Conservation (phyloP, 2,888 invertebrate species). For the Tetropium fuscum region DNA sequence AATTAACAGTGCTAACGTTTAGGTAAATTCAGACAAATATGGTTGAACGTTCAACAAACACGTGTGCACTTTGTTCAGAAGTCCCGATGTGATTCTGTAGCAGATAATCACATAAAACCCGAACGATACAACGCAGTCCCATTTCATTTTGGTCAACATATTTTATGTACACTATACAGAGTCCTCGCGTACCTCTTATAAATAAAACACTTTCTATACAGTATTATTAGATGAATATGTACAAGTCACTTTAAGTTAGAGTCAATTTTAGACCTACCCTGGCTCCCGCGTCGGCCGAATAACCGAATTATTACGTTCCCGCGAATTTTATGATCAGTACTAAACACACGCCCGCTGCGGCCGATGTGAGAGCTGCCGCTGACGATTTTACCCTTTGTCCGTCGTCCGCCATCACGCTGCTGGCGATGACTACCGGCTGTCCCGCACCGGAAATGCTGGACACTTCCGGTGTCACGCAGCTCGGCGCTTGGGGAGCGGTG, state of each 20-base stretch:
- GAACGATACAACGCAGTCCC: background rate
- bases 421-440: slow-evolving; percentile 73
- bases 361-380: slow-evolving; percentile 23
- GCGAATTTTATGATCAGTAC: slow-evolving; percentile 43
- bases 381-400: slow-evolving; percentile 60
- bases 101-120: background rate
- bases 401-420: slow-evolving; percentile 77
- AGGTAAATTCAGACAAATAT: slow-evolving; percentile 21
- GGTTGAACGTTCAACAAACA: slow-evolving; percentile 31
- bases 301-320: slow-evolving; percentile 50
- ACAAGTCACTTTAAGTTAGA: slow-evolving; percentile 23
- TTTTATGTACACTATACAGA: slow-evolving; percentile 24
- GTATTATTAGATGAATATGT: slow-evolving; percentile 19
- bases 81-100: background rate
- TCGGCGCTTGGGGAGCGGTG: slow-evolving; percentile 68
- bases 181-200: slow-evolving; percentile 10
- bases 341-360: slow-evolving; percentile 39
- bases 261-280: slow-evolving; percentile 23
- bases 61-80: slow-evolving; percentile 10
- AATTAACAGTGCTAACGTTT: slow-evolving; percentile 24
- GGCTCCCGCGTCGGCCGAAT: slow-evolving; percentile 8
- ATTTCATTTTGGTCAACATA: slow-evolving; percentile 6
- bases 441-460: slow-evolving; percentile 64
- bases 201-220: slow-evolving; percentile 20
- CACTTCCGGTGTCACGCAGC: slow-evolving; percentile 67